phyloP scores from a whole-genome alignment of 1,140 invertebrate species.

The Ceratosolen fusciceps region DNA sequence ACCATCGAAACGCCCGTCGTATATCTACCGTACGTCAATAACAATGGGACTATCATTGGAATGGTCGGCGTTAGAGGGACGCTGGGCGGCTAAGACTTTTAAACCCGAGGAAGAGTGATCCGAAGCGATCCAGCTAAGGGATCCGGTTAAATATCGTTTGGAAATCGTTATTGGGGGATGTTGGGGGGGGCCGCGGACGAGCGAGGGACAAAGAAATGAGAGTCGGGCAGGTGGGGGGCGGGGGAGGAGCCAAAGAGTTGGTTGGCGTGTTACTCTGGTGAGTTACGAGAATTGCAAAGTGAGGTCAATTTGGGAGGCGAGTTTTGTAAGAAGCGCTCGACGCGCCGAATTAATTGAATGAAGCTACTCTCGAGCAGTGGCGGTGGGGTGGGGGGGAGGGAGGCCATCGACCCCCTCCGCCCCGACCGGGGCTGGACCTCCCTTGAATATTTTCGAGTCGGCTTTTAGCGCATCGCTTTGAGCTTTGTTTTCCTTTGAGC shows the following conservation, averaged over 20 bases:
- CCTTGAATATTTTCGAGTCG: constrained; percentile 39
- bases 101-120: no score
- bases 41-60: no score
- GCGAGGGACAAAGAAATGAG: not conserved
- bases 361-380: constrained; percentile 58
- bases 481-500: constrained; percentile 38
- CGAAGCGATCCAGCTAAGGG: no score
- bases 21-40: no score
- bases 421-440: constrained; percentile 39
- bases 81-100: no score
- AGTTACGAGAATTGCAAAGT: constrained; percentile 72
- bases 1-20: no score
- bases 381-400: no score
- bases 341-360: constrained; percentile 72
- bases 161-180: not conserved
- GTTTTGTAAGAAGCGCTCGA: constrained; percentile 68
- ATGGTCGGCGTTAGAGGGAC: no score
- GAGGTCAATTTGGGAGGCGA: constrained; percentile 69
- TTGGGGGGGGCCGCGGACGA: not conserved
- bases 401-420: not conserved
- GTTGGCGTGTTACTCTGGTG: constrained; percentile 54
- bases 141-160: not conserved
- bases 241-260: not conserved
- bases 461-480: constrained; percentile 36
- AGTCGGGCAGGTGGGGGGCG: not conserved